Percentiles rank a stretch among this genome's conserved stretches.
These are phyloP conservation scores for Calameuta idolon DNA, from an alignment of 2,888 invertebrate species.

Conservation along the genomic window DNA sequence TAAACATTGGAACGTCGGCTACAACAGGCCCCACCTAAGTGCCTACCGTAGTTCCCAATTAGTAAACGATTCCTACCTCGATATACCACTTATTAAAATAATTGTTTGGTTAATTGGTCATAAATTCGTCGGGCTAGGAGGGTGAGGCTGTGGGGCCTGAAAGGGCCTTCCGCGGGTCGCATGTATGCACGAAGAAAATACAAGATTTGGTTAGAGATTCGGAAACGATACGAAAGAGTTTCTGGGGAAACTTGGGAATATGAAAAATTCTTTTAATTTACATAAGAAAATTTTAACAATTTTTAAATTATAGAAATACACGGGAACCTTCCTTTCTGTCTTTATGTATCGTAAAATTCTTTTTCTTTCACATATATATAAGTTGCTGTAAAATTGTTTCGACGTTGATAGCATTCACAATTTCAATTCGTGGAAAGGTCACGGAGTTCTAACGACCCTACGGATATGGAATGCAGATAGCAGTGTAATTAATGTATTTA, in stretches of 20 bases:
- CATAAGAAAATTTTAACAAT: not conserved
- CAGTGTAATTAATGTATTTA: constrained; percentile 1
- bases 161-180: not conserved
- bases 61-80: constrained; percentile 26
- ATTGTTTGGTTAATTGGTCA: constrained; percentile 28
- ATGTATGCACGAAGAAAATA: not conserved
- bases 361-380: not conserved
- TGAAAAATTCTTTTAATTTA: not conserved
- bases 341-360: not conserved
- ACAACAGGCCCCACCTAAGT: constrained; percentile 19
- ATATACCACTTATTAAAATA: constrained; percentile 29
- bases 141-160: not conserved
- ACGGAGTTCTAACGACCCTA: not conserved
- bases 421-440: not conserved
- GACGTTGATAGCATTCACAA: not conserved
- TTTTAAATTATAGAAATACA: not conserved
- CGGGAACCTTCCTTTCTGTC: not conserved
- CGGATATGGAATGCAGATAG: constrained; percentile 1
- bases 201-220: not conserved
- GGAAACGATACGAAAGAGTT: not conserved
- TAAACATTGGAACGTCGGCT: constrained; percentile 24
- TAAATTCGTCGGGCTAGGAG: constrained; percentile 24
- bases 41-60: constrained; percentile 26
- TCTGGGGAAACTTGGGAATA: not conserved
- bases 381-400: not conserved